Base-by-base conservation (phyloP, 1,140 invertebrate genomes). In the Cataglyphis hispanica region DNA sequence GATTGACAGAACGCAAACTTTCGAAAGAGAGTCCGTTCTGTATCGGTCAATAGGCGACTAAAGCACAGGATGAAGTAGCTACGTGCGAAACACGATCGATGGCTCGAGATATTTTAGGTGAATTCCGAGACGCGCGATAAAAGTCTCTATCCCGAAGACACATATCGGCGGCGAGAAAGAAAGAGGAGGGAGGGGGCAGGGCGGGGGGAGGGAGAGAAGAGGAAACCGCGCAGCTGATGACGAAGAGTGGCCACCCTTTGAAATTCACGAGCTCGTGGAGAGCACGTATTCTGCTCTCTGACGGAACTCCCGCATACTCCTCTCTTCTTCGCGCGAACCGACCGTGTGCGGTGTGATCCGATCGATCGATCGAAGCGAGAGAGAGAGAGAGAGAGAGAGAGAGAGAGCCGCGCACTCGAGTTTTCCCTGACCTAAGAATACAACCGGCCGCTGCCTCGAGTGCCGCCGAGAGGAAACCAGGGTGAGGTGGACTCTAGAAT, bases 351-450 rank as follows among this genome's bases (percentile, higher is more conserved):
- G n/a, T n/a, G 89, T 92, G 91, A 93, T 93, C 91, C 80, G 63
- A 88, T 88, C 91, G 92, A 93, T 94, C 92, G 91, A 94, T 93
- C 90, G 91, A 92, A 93, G 90, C 90, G 86, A 91, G n/a, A n/a
- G n/a, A n/a, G n/a, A n/a, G n/a, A n/a, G n/a, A n/a, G n/a, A n/a
- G n/a, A n/a, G n/a, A n/a, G n/a, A n/a, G n/a, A n/a, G n/a, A n/a
- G n/a, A n/a, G n/a, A n/a, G n/a, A n/a, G 90, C 89, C 92, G 70
- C 66, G 58, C 91, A 92, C 93, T 94, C 90, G 91, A 94, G 92
- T 92, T 92, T 94, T 92, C 89, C 67, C 92, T 91, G 91, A 93
- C 91, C 92, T 92, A 93, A 94, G 93, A 94, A 94, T 93, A 94
- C 92, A 92, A n/a, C 86, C 89, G 89, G 75, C 83, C 90, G 75